Percentiles rank a stretch among this genome's conserved stretches.
Evolutionary conservation across 2,113 vertebrate genomes (phyloP).

Genomic region (Thermophis baileyi): DNA sequence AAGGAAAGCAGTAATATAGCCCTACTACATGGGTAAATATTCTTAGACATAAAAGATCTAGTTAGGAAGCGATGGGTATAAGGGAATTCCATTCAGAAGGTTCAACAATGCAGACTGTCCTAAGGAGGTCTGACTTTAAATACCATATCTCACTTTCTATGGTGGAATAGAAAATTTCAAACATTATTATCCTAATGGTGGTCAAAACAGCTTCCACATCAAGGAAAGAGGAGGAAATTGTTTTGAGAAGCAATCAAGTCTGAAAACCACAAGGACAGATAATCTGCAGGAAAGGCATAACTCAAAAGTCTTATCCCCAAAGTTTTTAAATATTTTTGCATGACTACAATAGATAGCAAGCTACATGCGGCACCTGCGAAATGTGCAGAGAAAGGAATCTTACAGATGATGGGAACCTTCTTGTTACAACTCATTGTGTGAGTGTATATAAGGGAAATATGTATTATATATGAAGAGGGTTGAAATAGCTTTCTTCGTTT

Average conservation of each 20-base stretch:
- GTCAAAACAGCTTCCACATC: slow-evolving; percentile 50
- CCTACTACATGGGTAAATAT: not conserved
- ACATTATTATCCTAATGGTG: slow-evolving; percentile 51
- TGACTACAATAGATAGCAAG: slow-evolving; percentile 11
- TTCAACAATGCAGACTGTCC: not conserved
- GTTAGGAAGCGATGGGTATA: not conserved
- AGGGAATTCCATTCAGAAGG: not conserved
- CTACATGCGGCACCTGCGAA: not conserved
- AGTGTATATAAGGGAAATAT: not conserved
- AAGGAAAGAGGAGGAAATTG: not conserved
- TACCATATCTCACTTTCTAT: not conserved
- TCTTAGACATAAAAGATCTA: not conserved
- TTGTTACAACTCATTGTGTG: not conserved
- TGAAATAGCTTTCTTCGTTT: not conserved
- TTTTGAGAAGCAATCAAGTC: slow-evolving; percentile 19
- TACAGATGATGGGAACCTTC: not conserved
- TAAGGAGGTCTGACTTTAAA: not conserved
- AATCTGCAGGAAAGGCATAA: not conserved
- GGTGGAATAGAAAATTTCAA: slow-evolving; percentile 52
- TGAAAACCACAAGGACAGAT: slow-evolving; percentile 16
- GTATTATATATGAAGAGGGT: not conserved
- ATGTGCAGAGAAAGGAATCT: not conserved
- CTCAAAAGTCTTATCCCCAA: not conserved
- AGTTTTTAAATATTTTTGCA: not conserved
- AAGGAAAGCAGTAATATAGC: not conserved